These are phyloP conservation scores for Eumerus sabulonum DNA, from an alignment of 2,888 invertebrate genomes.

Conservation along the genomic window DNA sequence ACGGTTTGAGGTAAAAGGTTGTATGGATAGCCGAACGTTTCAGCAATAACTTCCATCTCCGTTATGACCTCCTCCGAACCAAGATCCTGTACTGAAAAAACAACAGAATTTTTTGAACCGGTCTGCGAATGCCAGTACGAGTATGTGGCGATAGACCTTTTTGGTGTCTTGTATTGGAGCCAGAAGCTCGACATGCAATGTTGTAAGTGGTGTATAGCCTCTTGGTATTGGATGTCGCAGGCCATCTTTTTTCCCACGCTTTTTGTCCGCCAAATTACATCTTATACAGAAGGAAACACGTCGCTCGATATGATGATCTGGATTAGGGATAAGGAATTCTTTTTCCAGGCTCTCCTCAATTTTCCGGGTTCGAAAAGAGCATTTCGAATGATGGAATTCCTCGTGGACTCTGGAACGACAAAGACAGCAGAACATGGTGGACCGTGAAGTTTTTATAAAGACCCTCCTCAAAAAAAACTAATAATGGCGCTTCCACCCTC, in stretches of 20 bases:
- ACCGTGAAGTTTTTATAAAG: constrained; percentile 9
- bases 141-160: constrained; percentile 72
- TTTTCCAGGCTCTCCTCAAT: constrained; percentile 38
- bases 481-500: not conserved
- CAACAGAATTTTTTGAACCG: constrained; percentile 72
- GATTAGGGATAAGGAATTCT: constrained; percentile 27
- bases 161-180: constrained; percentile 71
- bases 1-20: constrained; percentile 38
- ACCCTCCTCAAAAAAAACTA: not conserved
- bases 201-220: constrained; percentile 71
- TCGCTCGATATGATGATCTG: constrained; percentile 21
- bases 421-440: constrained; percentile 30
- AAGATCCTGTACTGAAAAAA: constrained; percentile 55
- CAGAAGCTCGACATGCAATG: constrained; percentile 74
- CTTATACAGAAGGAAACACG: constrained; percentile 40
- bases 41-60: constrained; percentile 41
- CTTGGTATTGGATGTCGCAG: constrained; percentile 73
- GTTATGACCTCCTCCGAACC: constrained; percentile 49
- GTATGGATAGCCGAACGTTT: constrained; percentile 49
- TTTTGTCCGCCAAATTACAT: constrained; percentile 62
- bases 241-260: constrained; percentile 73
- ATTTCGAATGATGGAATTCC: constrained; percentile 44
- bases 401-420: constrained; percentile 63
- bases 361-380: constrained; percentile 47
- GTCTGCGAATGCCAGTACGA: constrained; percentile 73